Percentiles rank a stretch among this genome's conserved stretches.
Evolutionary conservation across 2,888 invertebrate species (phyloP).

Genomic region (Luperina nickerlii): DNA sequence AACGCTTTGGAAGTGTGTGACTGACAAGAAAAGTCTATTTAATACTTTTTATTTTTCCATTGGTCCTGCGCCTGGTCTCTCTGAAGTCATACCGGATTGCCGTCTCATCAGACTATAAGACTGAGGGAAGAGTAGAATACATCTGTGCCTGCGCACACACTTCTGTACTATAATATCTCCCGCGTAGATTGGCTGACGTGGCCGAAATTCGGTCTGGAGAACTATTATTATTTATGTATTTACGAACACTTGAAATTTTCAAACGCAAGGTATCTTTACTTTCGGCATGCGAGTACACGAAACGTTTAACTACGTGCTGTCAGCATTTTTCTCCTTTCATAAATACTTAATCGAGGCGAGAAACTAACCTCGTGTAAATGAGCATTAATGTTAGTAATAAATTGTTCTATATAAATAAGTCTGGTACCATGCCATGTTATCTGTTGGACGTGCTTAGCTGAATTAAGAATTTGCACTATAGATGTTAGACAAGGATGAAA

Average conservation of each 20-base stretch:
- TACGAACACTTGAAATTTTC: background rate
- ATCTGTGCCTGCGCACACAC: too few species aligned
- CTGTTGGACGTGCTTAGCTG: constrained; percentile 57
- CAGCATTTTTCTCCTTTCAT: too few species aligned
- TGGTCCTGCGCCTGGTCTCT: too few species aligned
- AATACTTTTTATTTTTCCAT: too few species aligned
- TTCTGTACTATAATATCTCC: too few species aligned
- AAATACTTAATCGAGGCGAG: background rate
- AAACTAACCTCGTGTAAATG: constrained; percentile 24
- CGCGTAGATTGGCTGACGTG: too few species aligned
- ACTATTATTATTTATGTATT: too few species aligned
- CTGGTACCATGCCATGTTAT: constrained; percentile 48
- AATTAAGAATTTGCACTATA: constrained; percentile 63
- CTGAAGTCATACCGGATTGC: too few species aligned
- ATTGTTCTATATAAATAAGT: constrained; percentile 56
- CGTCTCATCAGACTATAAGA: too few species aligned
- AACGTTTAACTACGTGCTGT: too few species aligned
- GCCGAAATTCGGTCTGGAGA: too few species aligned
- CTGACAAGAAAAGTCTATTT: background rate
- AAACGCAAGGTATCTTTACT: background rate
- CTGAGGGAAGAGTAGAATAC: too few species aligned
- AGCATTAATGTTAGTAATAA: constrained; percentile 32
- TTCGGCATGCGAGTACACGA: background rate
- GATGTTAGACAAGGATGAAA: constrained; percentile 42
- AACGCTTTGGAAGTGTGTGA: background rate